Percentiles rank a stretch among this genome's conserved stretches.
phyloP scores from a whole-genome alignment of 2,888 invertebrate species.

The Drosophila ochracea region DNA sequence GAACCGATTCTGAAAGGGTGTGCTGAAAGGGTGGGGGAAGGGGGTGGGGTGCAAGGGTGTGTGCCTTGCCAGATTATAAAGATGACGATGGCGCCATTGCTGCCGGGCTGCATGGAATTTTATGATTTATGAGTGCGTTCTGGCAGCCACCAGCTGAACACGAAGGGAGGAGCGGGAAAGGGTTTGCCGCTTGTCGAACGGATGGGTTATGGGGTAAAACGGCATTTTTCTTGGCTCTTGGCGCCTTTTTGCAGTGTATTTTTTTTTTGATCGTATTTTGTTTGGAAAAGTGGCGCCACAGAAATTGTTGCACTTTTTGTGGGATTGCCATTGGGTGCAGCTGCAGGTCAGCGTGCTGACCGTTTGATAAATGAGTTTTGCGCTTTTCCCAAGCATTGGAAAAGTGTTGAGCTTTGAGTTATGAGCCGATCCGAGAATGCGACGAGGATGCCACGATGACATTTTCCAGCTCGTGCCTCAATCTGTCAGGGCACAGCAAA shows the following conservation, averaged over 20 bases:
- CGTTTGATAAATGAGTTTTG: conserved; percentile 78
- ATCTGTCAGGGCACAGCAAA: conserved; percentile 66
- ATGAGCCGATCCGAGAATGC: conserved; percentile 54
- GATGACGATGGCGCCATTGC: conserved; percentile 70
- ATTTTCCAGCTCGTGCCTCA: conserved; percentile 52
- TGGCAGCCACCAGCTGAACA: conserved; percentile 44
- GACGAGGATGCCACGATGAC: conserved; percentile 40
- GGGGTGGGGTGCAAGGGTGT: not conserved
- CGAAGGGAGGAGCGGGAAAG: not conserved
- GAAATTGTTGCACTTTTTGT: conserved; percentile 67
- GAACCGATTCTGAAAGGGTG: conserved; percentile 14
- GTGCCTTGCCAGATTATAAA: conserved; percentile 72
- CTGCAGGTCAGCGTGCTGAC: conserved; percentile 61
- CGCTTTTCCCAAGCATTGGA: conserved; percentile 56
- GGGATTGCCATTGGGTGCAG: conserved; percentile 48
- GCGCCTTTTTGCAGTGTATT: conserved; percentile 21
- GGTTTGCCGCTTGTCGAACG: conserved; percentile 5
- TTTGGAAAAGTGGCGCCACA: conserved; percentile 47
- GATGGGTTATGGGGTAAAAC: not conserved
- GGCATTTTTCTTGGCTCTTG: conserved; percentile 49
- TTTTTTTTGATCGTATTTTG: conserved; percentile 6
- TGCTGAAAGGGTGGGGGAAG: not conserved
- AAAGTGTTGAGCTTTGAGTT: conserved; percentile 49
- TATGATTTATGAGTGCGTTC: conserved; percentile 76
- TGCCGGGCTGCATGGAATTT: conserved; percentile 69